Conservation (phyloP, 2,113 vertebrate genomes). For the Carollia perspicillata region DNA sequence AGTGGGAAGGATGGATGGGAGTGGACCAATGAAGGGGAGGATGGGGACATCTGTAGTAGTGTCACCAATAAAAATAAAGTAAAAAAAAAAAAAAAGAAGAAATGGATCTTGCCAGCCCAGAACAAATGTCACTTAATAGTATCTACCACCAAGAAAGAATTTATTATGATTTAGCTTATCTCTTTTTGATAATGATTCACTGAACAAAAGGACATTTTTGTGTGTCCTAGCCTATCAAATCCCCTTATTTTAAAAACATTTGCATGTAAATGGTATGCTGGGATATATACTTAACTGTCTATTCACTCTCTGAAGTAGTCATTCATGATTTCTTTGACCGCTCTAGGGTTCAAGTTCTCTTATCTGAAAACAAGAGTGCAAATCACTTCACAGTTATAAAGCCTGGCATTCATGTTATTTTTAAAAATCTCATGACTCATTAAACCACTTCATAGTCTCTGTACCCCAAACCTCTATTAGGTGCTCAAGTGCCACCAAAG, state of each 20-base stretch:
- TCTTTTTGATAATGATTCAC: conserved; percentile 1
- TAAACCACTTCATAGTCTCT: conserved; percentile 66
- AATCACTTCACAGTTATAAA: conserved; percentile 64
- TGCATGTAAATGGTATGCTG: conserved; percentile 34
- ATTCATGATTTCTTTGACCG: conserved; percentile 58
- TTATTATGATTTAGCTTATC: neutral
- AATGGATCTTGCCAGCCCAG: neutral
- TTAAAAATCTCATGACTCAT: conserved; percentile 65
- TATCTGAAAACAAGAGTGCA: conserved; percentile 62
- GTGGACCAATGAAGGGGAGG: too few relatives aligned
- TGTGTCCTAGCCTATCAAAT: neutral
- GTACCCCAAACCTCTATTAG: conserved; percentile 51
- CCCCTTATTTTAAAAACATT: conserved; percentile 14
- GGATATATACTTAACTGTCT: conserved; percentile 53
- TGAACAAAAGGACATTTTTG: neutral
- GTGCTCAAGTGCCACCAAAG: conserved; percentile 53
- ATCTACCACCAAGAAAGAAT: neutral
- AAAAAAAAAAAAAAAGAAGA: too few relatives aligned
- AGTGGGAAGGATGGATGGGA: too few relatives aligned
- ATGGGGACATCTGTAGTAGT: too few relatives aligned
- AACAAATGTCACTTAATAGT: neutral
- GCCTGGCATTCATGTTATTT: conserved; percentile 43
- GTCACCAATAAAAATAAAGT: too few relatives aligned
- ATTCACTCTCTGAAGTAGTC: conserved; percentile 63
- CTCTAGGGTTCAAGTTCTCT: conserved; percentile 71